Evolutionary conservation across 2,888 invertebrate species (phyloP).

Genomic region (Quadroppia sp.): DNA sequence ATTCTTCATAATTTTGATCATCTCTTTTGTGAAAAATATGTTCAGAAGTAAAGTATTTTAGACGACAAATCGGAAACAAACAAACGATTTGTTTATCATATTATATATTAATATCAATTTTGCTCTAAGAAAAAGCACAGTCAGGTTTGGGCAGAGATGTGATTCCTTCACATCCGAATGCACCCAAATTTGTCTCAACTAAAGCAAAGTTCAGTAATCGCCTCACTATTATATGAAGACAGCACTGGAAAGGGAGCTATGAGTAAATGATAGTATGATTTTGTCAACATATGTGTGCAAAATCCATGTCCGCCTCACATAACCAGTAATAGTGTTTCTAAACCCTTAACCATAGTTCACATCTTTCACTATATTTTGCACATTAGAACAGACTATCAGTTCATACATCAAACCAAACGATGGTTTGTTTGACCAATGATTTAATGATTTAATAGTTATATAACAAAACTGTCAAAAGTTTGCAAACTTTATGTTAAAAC

Average conservation of each 20-base stretch:
- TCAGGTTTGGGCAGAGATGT: not conserved
- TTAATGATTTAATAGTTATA: not conserved
- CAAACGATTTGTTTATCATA: no score
- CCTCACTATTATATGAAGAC: not conserved
- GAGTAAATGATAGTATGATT: conserved; percentile 22
- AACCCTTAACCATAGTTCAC: not conserved
- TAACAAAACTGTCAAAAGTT: not conserved
- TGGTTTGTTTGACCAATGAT: not conserved
- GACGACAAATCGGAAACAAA: no score
- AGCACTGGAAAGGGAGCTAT: not conserved
- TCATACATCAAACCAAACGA: not conserved
- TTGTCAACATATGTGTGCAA: conserved; percentile 14
- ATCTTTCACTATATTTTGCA: not conserved
- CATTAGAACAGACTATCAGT: conserved; percentile 1
- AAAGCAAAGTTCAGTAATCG: not conserved
- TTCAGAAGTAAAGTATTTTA: no score
- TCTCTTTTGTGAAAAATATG: no score
- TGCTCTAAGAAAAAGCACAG: no score
- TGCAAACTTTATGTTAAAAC: not conserved
- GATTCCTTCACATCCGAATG: conserved; percentile 24
- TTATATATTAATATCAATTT: no score
- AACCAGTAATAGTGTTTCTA: not conserved
- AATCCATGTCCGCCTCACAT: conserved; percentile 16
- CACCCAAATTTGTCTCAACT: conserved; percentile 17
- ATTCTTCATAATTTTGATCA: no score